Base-by-base conservation (phyloP, 2,113 vertebrate genomes). In the Oplegnathus fasciatus region DNA sequence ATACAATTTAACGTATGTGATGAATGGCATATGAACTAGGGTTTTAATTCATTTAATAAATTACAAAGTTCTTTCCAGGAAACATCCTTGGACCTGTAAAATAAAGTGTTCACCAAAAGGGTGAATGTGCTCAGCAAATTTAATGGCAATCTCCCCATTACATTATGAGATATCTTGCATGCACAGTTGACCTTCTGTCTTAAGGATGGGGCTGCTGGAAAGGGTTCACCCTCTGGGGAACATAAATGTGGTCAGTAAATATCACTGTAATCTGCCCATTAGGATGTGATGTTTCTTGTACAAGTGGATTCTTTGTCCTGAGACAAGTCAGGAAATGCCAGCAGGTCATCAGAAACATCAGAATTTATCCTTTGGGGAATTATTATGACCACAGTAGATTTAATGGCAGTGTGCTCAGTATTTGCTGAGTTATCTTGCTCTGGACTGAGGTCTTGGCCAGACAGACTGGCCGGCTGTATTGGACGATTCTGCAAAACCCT, bases 391-490 rank as follows among this genome's bases (percentile, higher is more conserved):
- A 14, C 58, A 60, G 69, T 22, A 60, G 60, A 70, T 82, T 1
- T 78, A 6, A 76, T 11, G 10, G 18, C 17, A 18, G 15, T 32
- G 69, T 34, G 4, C 5, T 72, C 50, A 40, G 6, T 55, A 70
- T 80, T 66, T 81, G 73, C 40, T 24, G 15, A 64, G 40, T 83
- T 26, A 46, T 37, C 48, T 71, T n/a, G 46, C 28, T 48, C 54
- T 55, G 69, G 50, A 40, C 13, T 9, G 34, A 54, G 1, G 1
- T 34, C 54, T 32, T 52, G 55, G 20, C 15, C 14, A 30, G 42
- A 69, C 28, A 61, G 46, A 76, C 9, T n/a, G 20, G 13, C 46
- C 48, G 26, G 40, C 60, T 11, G 26, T 40, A 15, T n/a, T 50
- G n/a, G 69, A 71, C 46, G 14, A 72, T 34, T 61, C n/a, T 69